A percentile compares a stretch with the other conserved stretches of the same genome.
These are phyloP conservation scores for Harpalus rufipes DNA, from an alignment of 2,888 invertebrate genomes.

Conservation along the genomic window DNA sequence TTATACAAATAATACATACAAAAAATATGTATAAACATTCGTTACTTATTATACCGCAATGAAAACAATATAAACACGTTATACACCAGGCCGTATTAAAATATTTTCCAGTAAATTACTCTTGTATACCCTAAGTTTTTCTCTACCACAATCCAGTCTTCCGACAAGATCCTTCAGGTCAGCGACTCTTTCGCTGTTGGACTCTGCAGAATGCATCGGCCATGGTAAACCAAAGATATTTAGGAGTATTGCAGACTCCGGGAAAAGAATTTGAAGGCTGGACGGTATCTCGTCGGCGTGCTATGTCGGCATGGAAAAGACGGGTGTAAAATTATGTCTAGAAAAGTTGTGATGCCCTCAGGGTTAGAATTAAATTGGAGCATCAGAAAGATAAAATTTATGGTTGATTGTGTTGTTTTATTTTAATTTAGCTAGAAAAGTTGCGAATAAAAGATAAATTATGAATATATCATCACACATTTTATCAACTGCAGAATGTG, in stretches of 20 bases:
- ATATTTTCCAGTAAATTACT: neutral
- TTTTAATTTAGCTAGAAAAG: too few species aligned
- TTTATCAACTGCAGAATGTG: too few species aligned
- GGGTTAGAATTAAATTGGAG: too few species aligned
- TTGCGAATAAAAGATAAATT: too few species aligned
- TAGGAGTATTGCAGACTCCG: neutral
- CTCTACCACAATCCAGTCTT: too few species aligned
- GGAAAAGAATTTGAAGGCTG: constrained; percentile 10
- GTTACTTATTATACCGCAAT: neutral
- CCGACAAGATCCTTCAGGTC: neutral
- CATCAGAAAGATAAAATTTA: too few species aligned
- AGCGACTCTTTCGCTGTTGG: neutral
- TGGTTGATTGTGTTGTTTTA: too few species aligned
- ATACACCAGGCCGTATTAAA: neutral
- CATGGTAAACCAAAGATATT: too few species aligned
- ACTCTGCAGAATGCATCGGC: too few species aligned
- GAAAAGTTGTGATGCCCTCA: too few species aligned
- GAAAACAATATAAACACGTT: neutral
- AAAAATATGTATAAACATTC: neutral
- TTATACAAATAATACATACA: neutral
- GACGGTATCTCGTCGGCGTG: constrained; percentile 12
- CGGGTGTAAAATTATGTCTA: neutral
- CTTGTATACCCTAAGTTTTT: neutral
- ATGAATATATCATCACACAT: too few species aligned
- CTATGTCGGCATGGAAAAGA: constrained; percentile 18